Evolutionary conservation across 1,140 invertebrate genomes (phyloP).

Genomic region (Teleogryllus occipitalis): DNA sequence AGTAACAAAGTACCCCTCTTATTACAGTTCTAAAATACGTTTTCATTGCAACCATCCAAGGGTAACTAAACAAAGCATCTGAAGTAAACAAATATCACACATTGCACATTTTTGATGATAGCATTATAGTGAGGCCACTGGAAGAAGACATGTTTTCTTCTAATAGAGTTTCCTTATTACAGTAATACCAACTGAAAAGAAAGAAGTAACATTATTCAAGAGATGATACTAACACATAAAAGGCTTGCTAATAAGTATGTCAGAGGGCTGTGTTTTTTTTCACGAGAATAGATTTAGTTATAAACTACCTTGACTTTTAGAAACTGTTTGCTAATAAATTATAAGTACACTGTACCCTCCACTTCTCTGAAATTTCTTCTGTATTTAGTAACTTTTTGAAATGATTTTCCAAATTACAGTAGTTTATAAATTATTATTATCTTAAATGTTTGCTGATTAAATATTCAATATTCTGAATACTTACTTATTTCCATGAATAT

Average conservation of each 20-base stretch:
- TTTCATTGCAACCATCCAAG: too few species aligned
- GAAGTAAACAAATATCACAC: too few species aligned
- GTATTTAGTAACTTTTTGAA: not conserved
- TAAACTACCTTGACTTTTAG: not conserved
- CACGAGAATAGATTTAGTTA: not conserved
- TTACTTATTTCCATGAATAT: slow-evolving; percentile 13
- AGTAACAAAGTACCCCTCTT: too few species aligned
- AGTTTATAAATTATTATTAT: not conserved
- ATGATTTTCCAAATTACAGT: not conserved
- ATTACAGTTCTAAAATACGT: too few species aligned
- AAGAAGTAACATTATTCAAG: not conserved
- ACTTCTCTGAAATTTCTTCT: not conserved
- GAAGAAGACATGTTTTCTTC: slow-evolving; percentile 11
- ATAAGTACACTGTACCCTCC: not conserved
- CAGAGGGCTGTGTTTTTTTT: not conserved
- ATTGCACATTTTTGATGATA: too few species aligned
- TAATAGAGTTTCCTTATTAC: slow-evolving; percentile 15
- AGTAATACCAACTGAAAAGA: slow-evolving; percentile 19
- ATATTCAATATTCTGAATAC: not conserved
- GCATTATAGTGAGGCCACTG: too few species aligned
- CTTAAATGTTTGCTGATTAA: not conserved
- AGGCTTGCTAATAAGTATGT: not conserved
- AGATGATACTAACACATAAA: not conserved
- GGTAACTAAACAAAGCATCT: too few species aligned
- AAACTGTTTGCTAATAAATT: not conserved